Evolutionary conservation across 2,888 invertebrate genomes (phyloP).

Genomic region (Sthenelais limicola): DNA sequence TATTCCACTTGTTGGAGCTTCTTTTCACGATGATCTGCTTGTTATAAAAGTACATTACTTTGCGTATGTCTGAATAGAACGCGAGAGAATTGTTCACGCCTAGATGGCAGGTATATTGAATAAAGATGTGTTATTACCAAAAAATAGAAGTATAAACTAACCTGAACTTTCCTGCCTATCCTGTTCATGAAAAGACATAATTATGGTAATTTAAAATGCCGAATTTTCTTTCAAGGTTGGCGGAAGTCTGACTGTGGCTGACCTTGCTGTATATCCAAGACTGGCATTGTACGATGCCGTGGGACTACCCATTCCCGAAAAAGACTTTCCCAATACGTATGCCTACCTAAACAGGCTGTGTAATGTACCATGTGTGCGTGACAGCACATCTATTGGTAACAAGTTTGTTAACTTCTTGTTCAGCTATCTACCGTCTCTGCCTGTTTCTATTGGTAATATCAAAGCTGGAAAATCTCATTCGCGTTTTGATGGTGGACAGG

Average conservation of each 20-base stretch:
- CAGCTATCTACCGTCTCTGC: slow-evolving; percentile 25
- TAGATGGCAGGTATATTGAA: too few relatives aligned
- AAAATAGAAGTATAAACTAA: too few relatives aligned
- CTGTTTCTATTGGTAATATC: slow-evolving; percentile 42
- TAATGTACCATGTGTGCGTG: slow-evolving; percentile 19
- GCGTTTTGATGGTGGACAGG: slow-evolving; percentile 10
- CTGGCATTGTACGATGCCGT: slow-evolving; percentile 41
- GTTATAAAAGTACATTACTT: too few relatives aligned
- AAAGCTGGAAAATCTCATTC: slow-evolving; percentile 19
- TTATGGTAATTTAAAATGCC: background rate
- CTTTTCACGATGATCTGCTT: too few relatives aligned
- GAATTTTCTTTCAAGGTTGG: slow-evolving; percentile 43
- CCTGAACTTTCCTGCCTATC: too few relatives aligned
- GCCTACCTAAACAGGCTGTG: slow-evolving; percentile 41
- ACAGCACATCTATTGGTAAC: slow-evolving; percentile 25
- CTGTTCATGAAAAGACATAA: background rate
- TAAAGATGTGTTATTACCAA: too few relatives aligned
- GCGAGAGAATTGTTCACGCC: too few relatives aligned
- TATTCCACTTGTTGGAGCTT: too few relatives aligned
- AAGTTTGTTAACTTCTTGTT: slow-evolving; percentile 34
- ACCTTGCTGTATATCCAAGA: slow-evolving; percentile 46
- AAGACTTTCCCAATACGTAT: slow-evolving; percentile 47
- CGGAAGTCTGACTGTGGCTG: slow-evolving; percentile 44
- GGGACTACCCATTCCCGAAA: slow-evolving; percentile 36
- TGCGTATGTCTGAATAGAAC: too few relatives aligned